Evolutionary conservation across 2,888 invertebrate genomes (phyloP), one percentile per base, ranked within the genome.

Genomic region (Cerceris rybyensis): DNA sequence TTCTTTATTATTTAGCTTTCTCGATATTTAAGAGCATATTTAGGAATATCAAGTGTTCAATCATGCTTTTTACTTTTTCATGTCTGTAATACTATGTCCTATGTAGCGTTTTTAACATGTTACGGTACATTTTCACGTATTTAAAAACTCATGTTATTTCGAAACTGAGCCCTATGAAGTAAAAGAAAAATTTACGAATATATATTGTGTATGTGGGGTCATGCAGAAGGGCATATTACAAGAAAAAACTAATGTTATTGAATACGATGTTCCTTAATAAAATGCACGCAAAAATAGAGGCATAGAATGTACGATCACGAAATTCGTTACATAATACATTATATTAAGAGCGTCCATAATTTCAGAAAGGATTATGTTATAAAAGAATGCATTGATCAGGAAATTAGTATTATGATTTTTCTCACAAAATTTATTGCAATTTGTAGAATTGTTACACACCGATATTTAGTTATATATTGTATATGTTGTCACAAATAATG

Each of bases 181-280:
- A 43, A 46, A 76, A 70, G 52, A 63, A 67, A 68, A 57, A 67
- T 75, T 66, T 68, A 69, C 50, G 42, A 76, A 59, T 60, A 78
- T 60, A 78, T 76, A 54, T 81, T 77, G 66, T 43, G 64, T 16
- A 17, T 67, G 76, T 77, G 79, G 79, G 81, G 79, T 73, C 75
- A 84, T 84, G 77, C 77, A 84, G 77, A 75, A 65, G 70, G 67
- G 72, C 75, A 75, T 66, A 55, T 65, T 67, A 67, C 55, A 67
- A 28, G 4, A 28, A 28, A 73, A 63, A 67, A 80, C 76, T 71
- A 84, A 85, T 77, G 75, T 80, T 85, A 82, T 84, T 73, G 75
- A 80, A 84, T 78, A 82, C 83, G 82, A 89, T 89, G 88, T 89
- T 89, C 89, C 88, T 89, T 86, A 83, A 28, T 75, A 83, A 85